A percentile compares a stretch with the other conserved stretches of the same genome.
phyloP scores from a whole-genome alignment of 2,888 invertebrate genomes.

The Meliscaeva auricollis region DNA sequence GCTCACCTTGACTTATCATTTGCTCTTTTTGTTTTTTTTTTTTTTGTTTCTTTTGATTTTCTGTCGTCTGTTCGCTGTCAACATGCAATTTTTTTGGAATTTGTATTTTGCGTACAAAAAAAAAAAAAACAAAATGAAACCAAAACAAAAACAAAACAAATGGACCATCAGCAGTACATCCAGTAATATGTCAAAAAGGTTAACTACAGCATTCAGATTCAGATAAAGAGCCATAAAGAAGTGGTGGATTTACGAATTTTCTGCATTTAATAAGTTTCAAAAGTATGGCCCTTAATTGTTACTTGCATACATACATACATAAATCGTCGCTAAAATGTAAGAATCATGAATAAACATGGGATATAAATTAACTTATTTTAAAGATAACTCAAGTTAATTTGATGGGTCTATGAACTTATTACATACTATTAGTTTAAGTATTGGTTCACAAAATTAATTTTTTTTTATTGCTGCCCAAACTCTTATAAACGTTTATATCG shows the following conservation, averaged over 20 bases:
- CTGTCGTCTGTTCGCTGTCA: slow-evolving; percentile 27
- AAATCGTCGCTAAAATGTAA: neutral
- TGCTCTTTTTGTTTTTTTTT: slow-evolving; percentile 43
- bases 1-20: slow-evolving; percentile 70
- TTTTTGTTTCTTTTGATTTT: slow-evolving; percentile 44
- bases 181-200: slow-evolving; percentile 26
- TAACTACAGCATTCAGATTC: slow-evolving; percentile 13
- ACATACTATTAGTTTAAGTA: no score
- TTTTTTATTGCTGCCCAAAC: no score
- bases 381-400: no score
- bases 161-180: neutral
- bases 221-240: slow-evolving; percentile 2
- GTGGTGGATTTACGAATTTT: neutral
- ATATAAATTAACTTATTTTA: no score
- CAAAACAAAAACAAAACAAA: slow-evolving; percentile 11
- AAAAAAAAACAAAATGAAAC: neutral
- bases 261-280: neutral
- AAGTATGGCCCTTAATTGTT: neutral
- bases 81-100: slow-evolving; percentile 30
- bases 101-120: slow-evolving; percentile 39
- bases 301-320: no score
- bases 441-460: no score
- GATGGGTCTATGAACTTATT: no score
- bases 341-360: no score
- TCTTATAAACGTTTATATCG: no score